These are phyloP conservation scores for Zootoca vivipara DNA, from an alignment of 2,113 vertebrate genomes.

Conservation along the genomic window DNA sequence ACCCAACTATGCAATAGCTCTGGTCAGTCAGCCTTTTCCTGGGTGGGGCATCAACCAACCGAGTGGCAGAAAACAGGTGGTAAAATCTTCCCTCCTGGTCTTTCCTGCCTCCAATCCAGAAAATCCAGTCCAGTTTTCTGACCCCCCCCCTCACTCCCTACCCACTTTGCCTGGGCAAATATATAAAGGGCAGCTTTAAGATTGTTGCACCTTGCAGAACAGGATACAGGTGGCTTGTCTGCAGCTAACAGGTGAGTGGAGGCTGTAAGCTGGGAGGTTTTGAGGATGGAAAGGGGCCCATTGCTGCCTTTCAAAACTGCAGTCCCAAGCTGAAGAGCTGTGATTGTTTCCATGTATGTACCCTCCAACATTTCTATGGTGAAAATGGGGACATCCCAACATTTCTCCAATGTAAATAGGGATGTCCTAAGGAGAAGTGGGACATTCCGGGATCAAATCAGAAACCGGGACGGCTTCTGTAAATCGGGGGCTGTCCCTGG, in stretches of 20 bases:
- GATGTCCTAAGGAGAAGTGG: too few species aligned
- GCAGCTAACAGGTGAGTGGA: slow-evolving; percentile 6
- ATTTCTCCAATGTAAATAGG: too few species aligned
- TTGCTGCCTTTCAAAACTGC: background rate
- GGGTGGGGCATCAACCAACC: background rate
- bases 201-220: background rate
- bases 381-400: too few species aligned
- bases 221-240: background rate
- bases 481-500: too few species aligned
- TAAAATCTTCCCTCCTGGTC: background rate
- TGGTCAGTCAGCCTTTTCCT: background rate
- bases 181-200: background rate
- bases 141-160: background rate
- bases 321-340: background rate
- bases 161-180: background rate
- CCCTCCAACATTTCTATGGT: too few species aligned
- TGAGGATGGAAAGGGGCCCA: background rate
- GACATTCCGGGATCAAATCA: too few species aligned
- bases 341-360: too few species aligned
- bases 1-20: background rate
- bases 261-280: background rate
- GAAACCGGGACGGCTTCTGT: too few species aligned
- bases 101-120: background rate
- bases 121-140: slow-evolving; percentile 6
- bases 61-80: background rate